Percentiles rank a stretch among this genome's conserved stretches.
These are phyloP conservation scores for Trinorchestia longiramus DNA, from an alignment of 1,140 invertebrate species.

Conservation along the genomic window DNA sequence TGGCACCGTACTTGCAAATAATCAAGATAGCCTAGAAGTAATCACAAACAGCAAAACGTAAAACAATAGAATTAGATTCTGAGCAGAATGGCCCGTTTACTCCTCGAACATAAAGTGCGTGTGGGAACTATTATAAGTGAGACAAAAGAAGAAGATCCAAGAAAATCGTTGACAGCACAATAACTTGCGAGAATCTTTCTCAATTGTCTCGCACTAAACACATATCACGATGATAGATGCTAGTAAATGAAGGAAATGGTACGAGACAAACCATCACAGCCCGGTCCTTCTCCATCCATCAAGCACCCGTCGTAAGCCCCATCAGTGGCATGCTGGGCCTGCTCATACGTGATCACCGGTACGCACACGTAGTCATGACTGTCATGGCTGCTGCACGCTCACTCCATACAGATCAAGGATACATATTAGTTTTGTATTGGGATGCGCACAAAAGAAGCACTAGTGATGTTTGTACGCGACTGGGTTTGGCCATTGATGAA, in stretches of 20 bases:
- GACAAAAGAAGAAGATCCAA: background rate
- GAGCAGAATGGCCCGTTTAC: background rate
- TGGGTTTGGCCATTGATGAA: background rate
- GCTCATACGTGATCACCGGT: background rate
- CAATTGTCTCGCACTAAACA: background rate
- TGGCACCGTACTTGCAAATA: too few species aligned
- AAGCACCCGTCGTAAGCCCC: background rate
- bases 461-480: background rate
- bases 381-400: background rate
- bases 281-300: background rate
- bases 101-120: background rate
- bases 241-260: constrained; percentile 10
- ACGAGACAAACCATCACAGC: background rate
- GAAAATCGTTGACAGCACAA: constrained; percentile 18
- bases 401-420: background rate
- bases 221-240: background rate
- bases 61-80: background rate
- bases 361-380: constrained; percentile 6
- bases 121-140: background rate
- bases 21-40: too few species aligned
- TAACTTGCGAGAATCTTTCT: background rate
- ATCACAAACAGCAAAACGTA: background rate
- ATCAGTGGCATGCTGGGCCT: background rate
- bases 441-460: background rate
- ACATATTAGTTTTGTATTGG: background rate